Evolutionary conservation across 2,113 vertebrate genomes (phyloP), one percentile per base, ranked within the genome.

Genomic region (Oriolus oriolus): DNA sequence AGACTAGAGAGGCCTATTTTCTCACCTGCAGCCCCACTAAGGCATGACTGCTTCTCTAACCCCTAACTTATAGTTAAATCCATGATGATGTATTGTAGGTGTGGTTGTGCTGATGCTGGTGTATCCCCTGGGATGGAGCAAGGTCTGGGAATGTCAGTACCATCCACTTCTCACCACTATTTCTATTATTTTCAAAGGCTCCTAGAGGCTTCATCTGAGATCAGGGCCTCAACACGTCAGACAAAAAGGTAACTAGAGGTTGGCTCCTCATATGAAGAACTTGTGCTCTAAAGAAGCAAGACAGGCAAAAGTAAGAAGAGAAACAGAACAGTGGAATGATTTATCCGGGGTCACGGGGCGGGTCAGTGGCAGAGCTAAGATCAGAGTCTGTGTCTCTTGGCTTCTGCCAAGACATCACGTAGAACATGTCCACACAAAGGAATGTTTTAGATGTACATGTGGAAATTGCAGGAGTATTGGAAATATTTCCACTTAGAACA

Each of bases 271-370:
- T 68, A 7, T 12, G 54, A 88, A 75, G 90, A 89, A 54, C 76
- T 85, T 70, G 27, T 93, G 41, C 68, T 77, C 59, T 83, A 18
- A 89, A 83, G 78, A 69, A 52, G 71, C 44, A 63, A 84, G 56
- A 84, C 93, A 93, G 66, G 71, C 82, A 88, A 44, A 89, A 73
- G 50, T 19, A 47, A 83, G 91, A 95, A 66, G 68, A 93, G 87
- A 95, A 96, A 53, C 79, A 86, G 92, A 96, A 22, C 82, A 84
- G 70, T 68, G 85, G 77, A 93, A 96, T 94, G 95, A 96, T 93
- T 95, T 96, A 95, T 93, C 92, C 57, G 11, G 90, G 93, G 95
- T 96, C 93, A 93, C 2, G 3, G 88, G 83, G 85, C 64, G 28
- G 88, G 92, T 97, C 93, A 95, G 82, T 44, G 47, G 87, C 2